Conservation (phyloP, 2,888 invertebrate genomes). For the Cheilosia variabilis region DNA sequence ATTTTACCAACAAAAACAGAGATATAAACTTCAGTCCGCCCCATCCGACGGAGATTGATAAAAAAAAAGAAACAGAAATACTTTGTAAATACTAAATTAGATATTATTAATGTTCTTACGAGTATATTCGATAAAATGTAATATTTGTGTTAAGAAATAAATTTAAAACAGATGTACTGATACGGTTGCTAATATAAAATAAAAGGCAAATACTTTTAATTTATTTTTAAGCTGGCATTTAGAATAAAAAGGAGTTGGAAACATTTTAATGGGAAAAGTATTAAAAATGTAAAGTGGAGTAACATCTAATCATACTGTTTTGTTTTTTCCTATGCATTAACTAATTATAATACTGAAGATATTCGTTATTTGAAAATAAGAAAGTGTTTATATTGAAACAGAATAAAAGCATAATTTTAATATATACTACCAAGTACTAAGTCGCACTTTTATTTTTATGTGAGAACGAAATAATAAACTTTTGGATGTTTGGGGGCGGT, state of each 20-base stretch:
- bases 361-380: slow-evolving; percentile 14
- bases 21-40: background rate
- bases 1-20: background rate
- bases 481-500: too few species aligned
- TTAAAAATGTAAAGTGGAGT: background rate
- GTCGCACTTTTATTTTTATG: background rate
- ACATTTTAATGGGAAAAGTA: too few species aligned
- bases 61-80: background rate
- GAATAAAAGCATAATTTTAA: slow-evolving; percentile 37
- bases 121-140: slow-evolving; percentile 39
- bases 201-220: slow-evolving; percentile 25
- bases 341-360: slow-evolving; percentile 19
- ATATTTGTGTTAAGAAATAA: slow-evolving; percentile 25
- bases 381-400: slow-evolving; percentile 32
- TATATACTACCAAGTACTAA: slow-evolving; percentile 43
- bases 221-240: slow-evolving; percentile 41
- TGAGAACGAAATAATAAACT: too few species aligned
- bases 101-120: slow-evolving; percentile 48
- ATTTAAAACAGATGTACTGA: slow-evolving; percentile 51
- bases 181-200: slow-evolving; percentile 35
- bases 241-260: background rate
- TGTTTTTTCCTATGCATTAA: slow-evolving; percentile 1
- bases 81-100: slow-evolving; percentile 61
- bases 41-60: background rate
- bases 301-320: slow-evolving; percentile 5